Evolutionary conservation across 1,140 invertebrate species (phyloP).

Genomic region (Schlechtendalia chinensis): DNA sequence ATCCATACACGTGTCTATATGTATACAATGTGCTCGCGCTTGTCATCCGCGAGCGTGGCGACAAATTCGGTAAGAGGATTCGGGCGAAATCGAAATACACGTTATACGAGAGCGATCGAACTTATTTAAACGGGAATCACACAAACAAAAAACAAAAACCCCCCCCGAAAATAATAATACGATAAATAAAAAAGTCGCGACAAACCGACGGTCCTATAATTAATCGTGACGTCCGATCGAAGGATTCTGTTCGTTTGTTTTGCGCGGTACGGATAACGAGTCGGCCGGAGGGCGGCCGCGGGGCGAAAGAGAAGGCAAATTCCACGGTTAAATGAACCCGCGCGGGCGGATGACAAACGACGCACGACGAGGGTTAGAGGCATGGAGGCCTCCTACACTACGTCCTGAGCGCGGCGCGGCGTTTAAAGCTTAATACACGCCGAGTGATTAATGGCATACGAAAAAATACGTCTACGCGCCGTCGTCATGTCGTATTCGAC

Average conservation of each 20-base stretch:
- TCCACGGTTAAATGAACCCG: constrained; percentile 46
- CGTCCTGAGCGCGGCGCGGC: neutral
- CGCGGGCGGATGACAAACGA: constrained; percentile 37
- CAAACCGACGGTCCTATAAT: neutral
- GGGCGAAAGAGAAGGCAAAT: neutral
- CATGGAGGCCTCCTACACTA: neutral
- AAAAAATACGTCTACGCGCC: constrained; percentile 2
- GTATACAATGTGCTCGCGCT: too few relatives aligned
- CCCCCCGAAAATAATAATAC: too few relatives aligned
- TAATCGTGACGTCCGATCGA: constrained; percentile 7
- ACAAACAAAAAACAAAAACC: too few relatives aligned
- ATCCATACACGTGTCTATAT: too few relatives aligned
- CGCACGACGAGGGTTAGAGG: neutral
- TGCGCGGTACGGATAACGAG: too few relatives aligned
- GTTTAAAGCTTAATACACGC: neutral
- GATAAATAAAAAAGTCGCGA: neutral
- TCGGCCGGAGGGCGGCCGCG: too few relatives aligned
- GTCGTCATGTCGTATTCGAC: neutral
- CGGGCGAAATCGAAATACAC: too few relatives aligned
- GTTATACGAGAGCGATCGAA: too few relatives aligned
- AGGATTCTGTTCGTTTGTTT: constrained; percentile 23
- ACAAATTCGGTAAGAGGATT: too few relatives aligned
- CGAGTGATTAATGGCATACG: constrained; percentile 43
- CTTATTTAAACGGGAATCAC: too few relatives aligned
- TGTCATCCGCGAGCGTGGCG: too few relatives aligned